A percentile compares a stretch with the other conserved stretches of the same genome.
phyloP scores from a whole-genome alignment of 1,140 invertebrate genomes.

The Asobara japonica region DNA sequence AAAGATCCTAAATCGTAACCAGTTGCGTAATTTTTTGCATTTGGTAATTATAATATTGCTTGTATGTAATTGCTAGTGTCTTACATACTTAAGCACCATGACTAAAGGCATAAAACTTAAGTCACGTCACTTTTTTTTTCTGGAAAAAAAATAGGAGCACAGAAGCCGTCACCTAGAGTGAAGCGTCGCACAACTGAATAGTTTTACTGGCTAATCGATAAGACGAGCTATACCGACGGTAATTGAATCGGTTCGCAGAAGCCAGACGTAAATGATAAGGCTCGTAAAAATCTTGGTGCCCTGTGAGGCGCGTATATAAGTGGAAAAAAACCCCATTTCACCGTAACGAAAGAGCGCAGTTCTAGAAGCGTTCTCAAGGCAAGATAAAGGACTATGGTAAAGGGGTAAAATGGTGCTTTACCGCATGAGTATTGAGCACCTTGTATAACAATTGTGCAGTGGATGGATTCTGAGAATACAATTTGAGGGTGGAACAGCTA shows the following conservation, averaged over 20 bases:
- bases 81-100: no score
- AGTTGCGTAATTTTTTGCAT: no score
- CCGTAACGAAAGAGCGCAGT: not conserved
- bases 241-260: conserved; percentile 14
- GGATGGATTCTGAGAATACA: not conserved
- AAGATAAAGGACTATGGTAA: no score
- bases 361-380: conserved; percentile 10
- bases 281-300: conserved; percentile 13
- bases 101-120: no score
- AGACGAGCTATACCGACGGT: no score
- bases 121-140: no score
- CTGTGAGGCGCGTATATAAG: not conserved
- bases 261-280: conserved; percentile 17
- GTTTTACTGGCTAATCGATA: no score
- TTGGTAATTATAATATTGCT: no score
- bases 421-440: not conserved
- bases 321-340: not conserved
- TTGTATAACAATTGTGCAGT: not conserved
- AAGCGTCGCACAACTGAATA: no score
- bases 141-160: not conserved
- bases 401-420: not conserved
- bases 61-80: no score
- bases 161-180: no score
- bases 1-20: no score
- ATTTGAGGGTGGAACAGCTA: not conserved